These are phyloP conservation scores for Pediacus dermestoides DNA, from an alignment of 2,888 invertebrate genomes.

Conservation along the genomic window DNA sequence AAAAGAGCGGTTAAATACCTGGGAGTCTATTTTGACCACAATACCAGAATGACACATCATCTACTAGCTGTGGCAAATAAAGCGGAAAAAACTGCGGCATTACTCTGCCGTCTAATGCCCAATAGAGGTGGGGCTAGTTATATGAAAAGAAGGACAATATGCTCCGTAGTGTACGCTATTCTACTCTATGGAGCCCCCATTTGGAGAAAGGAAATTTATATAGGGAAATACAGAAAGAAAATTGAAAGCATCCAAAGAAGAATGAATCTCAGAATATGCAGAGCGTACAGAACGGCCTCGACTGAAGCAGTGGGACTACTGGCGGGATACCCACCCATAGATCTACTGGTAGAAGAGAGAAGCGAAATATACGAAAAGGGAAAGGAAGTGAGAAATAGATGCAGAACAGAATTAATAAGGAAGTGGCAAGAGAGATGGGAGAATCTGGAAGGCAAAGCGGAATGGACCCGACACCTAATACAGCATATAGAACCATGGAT, in stretches of 20 bases:
- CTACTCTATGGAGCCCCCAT: conserved; percentile 13
- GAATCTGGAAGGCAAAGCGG: not conserved
- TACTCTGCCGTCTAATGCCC: conserved; percentile 7
- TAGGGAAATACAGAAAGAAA: conserved; percentile 5
- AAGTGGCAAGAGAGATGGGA: conserved; percentile 10
- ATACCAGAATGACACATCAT: conserved; percentile 4
- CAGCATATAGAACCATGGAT: conserved; percentile 4
- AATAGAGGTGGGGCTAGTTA: conserved; percentile 8
- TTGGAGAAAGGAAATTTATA: conserved; percentile 8
- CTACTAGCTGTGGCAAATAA: not conserved
- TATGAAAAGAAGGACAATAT: conserved; percentile 6
- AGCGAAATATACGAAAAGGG: not conserved
- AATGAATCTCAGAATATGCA: conserved; percentile 6
- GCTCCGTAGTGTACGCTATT: conserved; percentile 9
- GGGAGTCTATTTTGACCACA: conserved; percentile 10
- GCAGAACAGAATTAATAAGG: no score
- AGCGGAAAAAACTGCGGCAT: conserved; percentile 4
- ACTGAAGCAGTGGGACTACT: conserved; percentile 10
- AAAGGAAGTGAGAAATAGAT: no score
- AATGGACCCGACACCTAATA: conserved; percentile 10
- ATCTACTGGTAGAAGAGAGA: conserved; percentile 8
- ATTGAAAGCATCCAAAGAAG: conserved; percentile 8
- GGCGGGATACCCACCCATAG: conserved; percentile 6
- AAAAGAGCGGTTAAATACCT: conserved; percentile 9
- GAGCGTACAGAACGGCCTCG: no score